phyloP scores from a whole-genome alignment of 2,113 vertebrate species.

The Paradoxurus hermaphroditus region DNA sequence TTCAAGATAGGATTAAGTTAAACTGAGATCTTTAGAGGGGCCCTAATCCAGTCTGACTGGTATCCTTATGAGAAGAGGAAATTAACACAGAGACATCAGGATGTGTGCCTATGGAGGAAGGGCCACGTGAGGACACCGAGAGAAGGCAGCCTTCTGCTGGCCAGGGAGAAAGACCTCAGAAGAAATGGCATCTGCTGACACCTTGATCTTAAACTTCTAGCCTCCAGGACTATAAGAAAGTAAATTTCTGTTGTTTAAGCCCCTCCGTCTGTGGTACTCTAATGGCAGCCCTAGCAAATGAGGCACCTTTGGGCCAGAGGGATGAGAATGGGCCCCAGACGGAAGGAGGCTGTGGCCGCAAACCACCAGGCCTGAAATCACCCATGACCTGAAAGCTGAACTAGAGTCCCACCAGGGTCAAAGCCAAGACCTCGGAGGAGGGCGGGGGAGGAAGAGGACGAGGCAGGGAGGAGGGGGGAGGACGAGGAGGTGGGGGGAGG shows the following conservation, averaged over 20 bases:
- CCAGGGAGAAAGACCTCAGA: not conserved
- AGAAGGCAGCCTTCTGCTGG: not conserved
- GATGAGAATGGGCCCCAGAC: not conserved
- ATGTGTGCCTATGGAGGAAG: rapidly evolving
- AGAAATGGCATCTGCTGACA: not conserved
- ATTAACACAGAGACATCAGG: not conserved
- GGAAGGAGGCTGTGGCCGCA: not conserved
- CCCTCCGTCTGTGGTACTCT: not conserved
- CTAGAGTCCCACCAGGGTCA: not conserved
- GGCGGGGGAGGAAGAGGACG: too few species aligned
- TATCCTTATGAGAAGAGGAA: not conserved
- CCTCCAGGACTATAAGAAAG: not conserved
- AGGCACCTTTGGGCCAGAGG: not conserved
- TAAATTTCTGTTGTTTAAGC: not conserved
- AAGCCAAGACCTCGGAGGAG: not conserved
- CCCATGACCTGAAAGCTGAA: not conserved
- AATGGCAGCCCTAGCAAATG: not conserved
- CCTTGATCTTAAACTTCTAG: not conserved
- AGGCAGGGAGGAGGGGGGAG: too few species aligned
- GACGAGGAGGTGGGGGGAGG: too few species aligned
- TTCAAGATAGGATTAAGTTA: not conserved
- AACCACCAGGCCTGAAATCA: not conserved
- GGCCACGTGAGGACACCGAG: rapidly evolving
- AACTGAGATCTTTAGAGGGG: not conserved
- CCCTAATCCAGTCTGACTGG: not conserved